Percentiles rank a stretch among this genome's conserved stretches.
Evolutionary conservation across 2,113 vertebrate genomes (phyloP).

Genomic region (Malurus elegans): DNA sequence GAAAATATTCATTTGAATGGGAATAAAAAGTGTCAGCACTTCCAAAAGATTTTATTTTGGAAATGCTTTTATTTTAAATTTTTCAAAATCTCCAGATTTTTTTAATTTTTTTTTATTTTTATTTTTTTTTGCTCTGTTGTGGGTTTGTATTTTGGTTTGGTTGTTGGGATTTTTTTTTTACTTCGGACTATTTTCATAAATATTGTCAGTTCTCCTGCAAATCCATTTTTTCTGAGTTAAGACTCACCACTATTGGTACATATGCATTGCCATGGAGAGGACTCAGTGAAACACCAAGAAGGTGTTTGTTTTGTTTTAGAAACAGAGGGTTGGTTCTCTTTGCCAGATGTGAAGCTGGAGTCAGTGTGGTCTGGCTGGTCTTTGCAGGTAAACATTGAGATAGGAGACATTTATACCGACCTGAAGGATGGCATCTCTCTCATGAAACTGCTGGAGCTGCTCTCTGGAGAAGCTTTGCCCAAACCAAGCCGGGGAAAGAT

Average conservation of each 20-base stretch:
- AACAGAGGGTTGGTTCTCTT: background rate
- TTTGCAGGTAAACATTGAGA: slow-evolving; percentile 69
- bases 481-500: slow-evolving; percentile 76
- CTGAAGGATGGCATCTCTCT: slow-evolving; percentile 82
- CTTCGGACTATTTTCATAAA: background rate
- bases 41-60: background rate
- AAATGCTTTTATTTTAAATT: background rate
- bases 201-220: background rate
- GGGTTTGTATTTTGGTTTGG: background rate
- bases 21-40: background rate
- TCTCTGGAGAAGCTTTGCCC: slow-evolving; percentile 78
- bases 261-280: background rate
- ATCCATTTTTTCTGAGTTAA: background rate
- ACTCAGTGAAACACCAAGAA: background rate
- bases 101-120: background rate
- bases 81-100: background rate
- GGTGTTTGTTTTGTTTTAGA: background rate
- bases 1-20: background rate
- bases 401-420: slow-evolving; percentile 83
- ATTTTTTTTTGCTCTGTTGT: background rate
- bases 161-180: background rate
- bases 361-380: background rate
- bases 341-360: background rate
- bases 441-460: slow-evolving; percentile 84
- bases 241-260: background rate